Evolutionary conservation across 2,888 invertebrate genomes (phyloP), one percentile per base, ranked within the genome.

Genomic region (Drosophila vallismaia): DNA sequence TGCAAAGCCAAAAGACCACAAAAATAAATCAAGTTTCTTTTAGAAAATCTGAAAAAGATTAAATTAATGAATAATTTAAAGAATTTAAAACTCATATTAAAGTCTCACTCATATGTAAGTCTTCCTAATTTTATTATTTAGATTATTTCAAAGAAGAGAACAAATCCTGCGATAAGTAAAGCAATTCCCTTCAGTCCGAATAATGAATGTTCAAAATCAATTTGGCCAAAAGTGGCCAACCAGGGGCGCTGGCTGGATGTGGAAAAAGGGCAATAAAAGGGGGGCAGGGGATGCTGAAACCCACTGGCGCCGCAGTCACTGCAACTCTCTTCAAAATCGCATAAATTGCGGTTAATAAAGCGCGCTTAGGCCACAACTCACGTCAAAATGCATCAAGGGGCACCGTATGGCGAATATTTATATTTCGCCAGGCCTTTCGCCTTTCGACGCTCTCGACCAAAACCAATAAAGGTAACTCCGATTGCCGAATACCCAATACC

Each of bases 281-380:
- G 26, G 14, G 42, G 28, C 33, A 63, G 42, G 19, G 28, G 19
- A 49, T 19, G 40, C 10, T 44, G 33, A 28, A 63, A 36, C 67
- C 64, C 64, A 52, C 64, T 76, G 76, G 76, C 76, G 77, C 68
- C 63, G 59, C 79, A 66, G 74, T 52, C 33, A 64, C 55, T 42
- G 36, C 63, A 48, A 62, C 60, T 71, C 55, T 86, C 84, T 84
- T 88, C 79, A 83, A 83, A 86, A 84, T 74, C 85, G 78, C 88
- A 88, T 87, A 85, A 88, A 88, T 86, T 88, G 87, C 60, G 85
- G 85, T 87, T 88, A 88, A 88, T 89, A 89, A 86, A 86, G 88
- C 83, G 80, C 79, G 78, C 88, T 89, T 88, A 86, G 86, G 86
- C 91, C 86, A 90, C 91, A 90, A 91, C 89, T 90, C 91, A 90